Evolutionary conservation across 2,797 vertebrate species (phyloP).

Genomic region (Remorina albescens): DNA sequence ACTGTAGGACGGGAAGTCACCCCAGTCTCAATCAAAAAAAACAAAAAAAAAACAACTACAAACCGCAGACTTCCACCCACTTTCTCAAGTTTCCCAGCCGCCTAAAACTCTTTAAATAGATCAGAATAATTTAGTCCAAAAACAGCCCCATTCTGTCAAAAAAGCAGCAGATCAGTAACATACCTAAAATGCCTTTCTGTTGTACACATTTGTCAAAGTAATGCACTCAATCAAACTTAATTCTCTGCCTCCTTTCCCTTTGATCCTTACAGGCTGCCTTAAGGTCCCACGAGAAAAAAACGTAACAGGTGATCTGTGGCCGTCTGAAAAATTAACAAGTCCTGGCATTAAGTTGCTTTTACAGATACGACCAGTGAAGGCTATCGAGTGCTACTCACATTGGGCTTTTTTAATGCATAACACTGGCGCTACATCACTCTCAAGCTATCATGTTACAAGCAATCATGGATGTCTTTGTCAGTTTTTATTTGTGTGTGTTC

Average conservation of each 20-base stretch:
- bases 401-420: conserved; percentile 7
- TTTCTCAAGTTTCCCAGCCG: conserved; percentile 70
- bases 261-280: conserved; percentile 65
- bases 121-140: conserved; percentile 78
- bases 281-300: conserved; percentile 73
- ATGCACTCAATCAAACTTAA: conserved; percentile 74
- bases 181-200: conserved; percentile 79
- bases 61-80: conserved; percentile 64
- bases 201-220: conserved; percentile 79
- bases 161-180: conserved; percentile 76
- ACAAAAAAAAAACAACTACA: conserved; percentile 44
- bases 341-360: conserved; percentile 66
- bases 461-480: conserved; percentile 69
- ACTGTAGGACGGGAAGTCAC: conserved; percentile 77
- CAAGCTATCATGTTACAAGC: conserved; percentile 43
- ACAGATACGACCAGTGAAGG: conserved; percentile 36
- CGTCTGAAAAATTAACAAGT: conserved; percentile 58
- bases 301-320: conserved; percentile 74
- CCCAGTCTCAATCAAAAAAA: conserved; percentile 71
- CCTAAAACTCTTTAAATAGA: conserved; percentile 78
- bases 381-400: conserved; percentile 7
- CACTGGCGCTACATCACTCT: conserved; percentile 20
- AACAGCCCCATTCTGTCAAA: conserved; percentile 83
- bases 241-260: conserved; percentile 63
- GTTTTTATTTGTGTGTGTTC: conserved; percentile 77